phyloP scores from a whole-genome alignment of 2,797 vertebrate genomes.

The Spondyliosoma cantharus region DNA sequence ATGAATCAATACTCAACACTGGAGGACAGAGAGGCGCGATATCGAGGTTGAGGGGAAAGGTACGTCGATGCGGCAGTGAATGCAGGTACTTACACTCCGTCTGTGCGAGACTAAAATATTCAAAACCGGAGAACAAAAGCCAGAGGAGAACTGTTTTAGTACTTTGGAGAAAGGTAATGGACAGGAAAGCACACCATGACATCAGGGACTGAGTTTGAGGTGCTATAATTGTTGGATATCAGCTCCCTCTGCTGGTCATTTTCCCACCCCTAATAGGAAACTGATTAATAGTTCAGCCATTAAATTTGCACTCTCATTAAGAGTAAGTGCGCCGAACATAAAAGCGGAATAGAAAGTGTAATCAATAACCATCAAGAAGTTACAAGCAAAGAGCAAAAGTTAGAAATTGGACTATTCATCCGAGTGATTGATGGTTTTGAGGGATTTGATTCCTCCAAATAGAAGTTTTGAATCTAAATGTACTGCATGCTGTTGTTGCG shows the following conservation, averaged over 20 bases:
- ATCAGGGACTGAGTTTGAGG: slow-evolving; percentile 1
- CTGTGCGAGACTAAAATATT: slow-evolving; percentile 23
- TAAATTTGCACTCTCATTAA: not conserved
- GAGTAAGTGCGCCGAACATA: not conserved
- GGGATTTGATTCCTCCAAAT: not conserved
- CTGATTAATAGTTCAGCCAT: slow-evolving; percentile 8
- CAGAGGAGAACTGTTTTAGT: slow-evolving; percentile 18
- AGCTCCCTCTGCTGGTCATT: slow-evolving; percentile 78
- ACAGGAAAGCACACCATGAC: not conserved
- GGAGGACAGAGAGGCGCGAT: slow-evolving; percentile 30
- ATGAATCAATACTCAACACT: slow-evolving; percentile 61
- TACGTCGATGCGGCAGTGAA: slow-evolving; percentile 6
- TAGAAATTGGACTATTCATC: not conserved
- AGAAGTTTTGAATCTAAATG: not conserved
- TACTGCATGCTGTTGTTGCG: not conserved
- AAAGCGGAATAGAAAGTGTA: not conserved
- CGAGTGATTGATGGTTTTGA: not conserved
- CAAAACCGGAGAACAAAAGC: slow-evolving; percentile 11
- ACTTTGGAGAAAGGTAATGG: slow-evolving; percentile 15
- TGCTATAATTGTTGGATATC: slow-evolving; percentile 67
- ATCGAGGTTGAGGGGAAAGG: slow-evolving; percentile 22
- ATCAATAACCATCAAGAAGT: not conserved
- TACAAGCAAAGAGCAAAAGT: not conserved
- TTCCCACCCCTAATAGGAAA: not conserved
- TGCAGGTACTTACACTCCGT: slow-evolving; percentile 10